phyloP scores from a whole-genome alignment of 2,113 vertebrate genomes.

The Formicarius rufipectus region DNA sequence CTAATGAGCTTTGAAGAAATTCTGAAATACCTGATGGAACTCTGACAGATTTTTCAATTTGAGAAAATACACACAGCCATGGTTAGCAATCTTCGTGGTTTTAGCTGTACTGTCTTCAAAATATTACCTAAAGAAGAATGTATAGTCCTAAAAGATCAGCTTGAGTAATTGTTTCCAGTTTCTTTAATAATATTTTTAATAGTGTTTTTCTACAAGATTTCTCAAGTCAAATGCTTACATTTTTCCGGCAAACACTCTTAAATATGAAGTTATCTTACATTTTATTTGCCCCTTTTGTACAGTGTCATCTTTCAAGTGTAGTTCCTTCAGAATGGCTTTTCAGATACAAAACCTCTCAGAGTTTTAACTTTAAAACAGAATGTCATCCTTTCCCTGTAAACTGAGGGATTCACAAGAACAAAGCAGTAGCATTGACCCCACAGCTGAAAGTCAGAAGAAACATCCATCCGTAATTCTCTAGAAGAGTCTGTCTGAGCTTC shows the following conservation, averaged over 20 bases:
- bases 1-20: background rate
- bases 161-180: background rate
- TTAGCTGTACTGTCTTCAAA: background rate
- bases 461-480: background rate
- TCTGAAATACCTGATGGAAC: background rate
- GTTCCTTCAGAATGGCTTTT: background rate
- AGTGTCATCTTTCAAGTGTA: background rate
- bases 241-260: background rate
- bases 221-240: background rate
- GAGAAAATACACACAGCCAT: background rate
- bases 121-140: background rate
- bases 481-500: background rate
- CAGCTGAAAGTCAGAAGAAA: background rate
- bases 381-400: background rate
- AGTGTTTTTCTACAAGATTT: background rate
- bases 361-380: background rate
- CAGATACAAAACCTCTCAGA: background rate
- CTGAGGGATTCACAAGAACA: background rate
- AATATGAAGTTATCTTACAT: background rate
- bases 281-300: background rate
- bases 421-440: background rate
- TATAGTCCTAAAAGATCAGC: background rate
- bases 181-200: background rate
- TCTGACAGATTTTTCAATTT: background rate
- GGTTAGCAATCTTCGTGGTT: background rate